Percentiles rank a stretch among this genome's conserved stretches.
Conservation (phyloP, 2,113 vertebrate species). For the Aramus guarauna region DNA sequence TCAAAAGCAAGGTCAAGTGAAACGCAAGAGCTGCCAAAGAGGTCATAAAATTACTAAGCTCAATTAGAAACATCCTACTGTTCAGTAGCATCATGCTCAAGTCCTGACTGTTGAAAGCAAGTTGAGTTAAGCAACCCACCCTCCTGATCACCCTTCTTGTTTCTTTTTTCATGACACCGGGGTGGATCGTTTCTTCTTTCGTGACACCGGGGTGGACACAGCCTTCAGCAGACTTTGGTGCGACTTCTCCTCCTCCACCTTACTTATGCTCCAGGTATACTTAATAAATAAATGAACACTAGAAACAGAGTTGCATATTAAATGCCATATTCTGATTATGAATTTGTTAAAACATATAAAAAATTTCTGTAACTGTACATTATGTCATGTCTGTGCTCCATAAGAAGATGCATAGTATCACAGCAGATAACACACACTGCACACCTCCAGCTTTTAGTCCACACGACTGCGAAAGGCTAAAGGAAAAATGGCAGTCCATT, state of each 20-base stretch:
- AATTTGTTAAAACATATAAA: not conserved
- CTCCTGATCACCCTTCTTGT: not conserved
- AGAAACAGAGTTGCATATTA: rapidly evolving
- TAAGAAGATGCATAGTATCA: not conserved
- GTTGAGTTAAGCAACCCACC: not conserved
- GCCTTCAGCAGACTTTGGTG: not conserved
- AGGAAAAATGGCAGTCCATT: not conserved
- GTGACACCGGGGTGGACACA: not conserved
- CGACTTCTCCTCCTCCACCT: not conserved
- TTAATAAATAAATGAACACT: not conserved
- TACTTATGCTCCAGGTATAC: not conserved
- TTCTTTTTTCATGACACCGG: not conserved
- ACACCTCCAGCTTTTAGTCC: not conserved
- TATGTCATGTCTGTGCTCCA: not conserved
- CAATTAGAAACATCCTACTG: not conserved
- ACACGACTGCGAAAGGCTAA: not conserved
- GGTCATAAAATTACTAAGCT: not conserved
- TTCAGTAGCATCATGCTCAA: not conserved
- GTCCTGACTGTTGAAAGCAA: not conserved
- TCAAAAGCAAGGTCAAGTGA: not conserved
- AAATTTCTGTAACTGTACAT: not conserved
- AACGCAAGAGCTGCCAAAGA: not conserved
- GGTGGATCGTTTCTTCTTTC: not conserved
- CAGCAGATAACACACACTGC: not conserved
- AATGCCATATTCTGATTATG: not conserved